Conservation (phyloP, 2,113 vertebrate species). For the Thamnophis sirtalis region DNA sequence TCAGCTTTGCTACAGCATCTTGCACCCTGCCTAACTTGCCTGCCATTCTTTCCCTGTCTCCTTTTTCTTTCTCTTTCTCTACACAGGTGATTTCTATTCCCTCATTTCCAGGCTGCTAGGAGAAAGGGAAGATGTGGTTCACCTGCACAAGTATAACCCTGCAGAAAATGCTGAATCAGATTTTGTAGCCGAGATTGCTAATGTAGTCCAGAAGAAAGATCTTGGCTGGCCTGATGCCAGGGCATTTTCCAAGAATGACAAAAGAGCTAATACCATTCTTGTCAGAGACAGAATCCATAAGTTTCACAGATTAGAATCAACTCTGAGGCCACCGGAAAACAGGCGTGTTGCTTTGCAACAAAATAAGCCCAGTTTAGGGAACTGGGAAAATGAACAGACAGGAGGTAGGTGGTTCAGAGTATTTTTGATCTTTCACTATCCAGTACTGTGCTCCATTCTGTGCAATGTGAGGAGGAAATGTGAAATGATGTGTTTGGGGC, state of each 20-base stretch:
- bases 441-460: conserved; percentile 56
- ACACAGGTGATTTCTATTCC: conserved; percentile 92
- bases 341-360: conserved; percentile 67
- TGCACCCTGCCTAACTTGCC: conserved; percentile 37
- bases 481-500: background rate
- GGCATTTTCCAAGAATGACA: conserved; percentile 69
- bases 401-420: conserved; percentile 89
- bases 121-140: conserved; percentile 84
- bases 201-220: conserved; percentile 88
- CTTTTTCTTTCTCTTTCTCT: conserved; percentile 66
- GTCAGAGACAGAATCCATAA: conserved; percentile 92
- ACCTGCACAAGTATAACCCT: conserved; percentile 81
- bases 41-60: conserved; percentile 11
- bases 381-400: conserved; percentile 69
- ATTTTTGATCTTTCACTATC: conserved; percentile 46
- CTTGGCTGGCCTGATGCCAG: conserved; percentile 68
- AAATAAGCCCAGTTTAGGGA: conserved; percentile 63
- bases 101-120: conserved; percentile 92
- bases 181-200: conserved; percentile 86
- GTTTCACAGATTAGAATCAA: conserved; percentile 89
- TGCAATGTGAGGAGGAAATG: conserved; percentile 77
- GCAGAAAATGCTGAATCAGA: conserved; percentile 79
- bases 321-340: conserved; percentile 76
- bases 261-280: conserved; percentile 76
- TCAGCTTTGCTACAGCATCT: conserved; percentile 36